Evolutionary conservation across 2,888 invertebrate genomes (phyloP), one percentile per base, ranked within the genome.

Genomic region (Phaedon cochleariae): DNA sequence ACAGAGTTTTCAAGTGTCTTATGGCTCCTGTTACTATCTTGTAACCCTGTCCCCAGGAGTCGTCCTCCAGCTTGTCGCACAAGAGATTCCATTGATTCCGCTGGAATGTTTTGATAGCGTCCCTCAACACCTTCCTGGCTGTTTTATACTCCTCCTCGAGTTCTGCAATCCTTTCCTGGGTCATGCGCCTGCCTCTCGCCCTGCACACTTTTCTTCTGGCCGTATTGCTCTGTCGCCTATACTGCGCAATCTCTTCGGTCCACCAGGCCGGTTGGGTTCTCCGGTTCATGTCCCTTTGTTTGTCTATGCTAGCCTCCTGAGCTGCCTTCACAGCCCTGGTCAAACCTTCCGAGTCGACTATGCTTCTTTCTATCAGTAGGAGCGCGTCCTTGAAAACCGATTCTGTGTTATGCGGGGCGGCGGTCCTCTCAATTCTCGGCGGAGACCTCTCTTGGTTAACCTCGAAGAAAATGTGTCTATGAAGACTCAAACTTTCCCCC

Each of bases 31-130:
- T 58, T 1, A 41, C 58, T 17, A 58, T 45, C 18, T 58, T 12
- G n/a, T 58, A 58, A 1, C 58, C 45, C 15, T 45, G 45, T 9
- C 46, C 45, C 58, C 58, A 58, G 9, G 26, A 12, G 20, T 58
- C 58, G 3, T 45, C 26, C 7, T 58, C 58, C n/a, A 58, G 46
- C 12, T 21, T 12, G 4, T 58, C 58, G 9, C 58, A 58, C n/a
- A 45, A 3, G 1, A 15, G 18, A 2, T 5, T 45, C 58, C 58
- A 58, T 1, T 45, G 45, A 3, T 45, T n/a, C 21, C n/a, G 18
- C 22, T 58, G 22, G n/a, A 41, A 15, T 10, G 1, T 18, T 18
- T 57, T 53, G 9, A 51, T 51, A 1, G 7, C 29, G 1, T 26
- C 12, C 51, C 15, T 26, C 6, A 51, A n/a, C 12, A 21, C 20